Evolutionary conservation across 2,113 vertebrate species (phyloP), one percentile per base, ranked within the genome.

Genomic region (Pseudorhombus dupliciocellatus): DNA sequence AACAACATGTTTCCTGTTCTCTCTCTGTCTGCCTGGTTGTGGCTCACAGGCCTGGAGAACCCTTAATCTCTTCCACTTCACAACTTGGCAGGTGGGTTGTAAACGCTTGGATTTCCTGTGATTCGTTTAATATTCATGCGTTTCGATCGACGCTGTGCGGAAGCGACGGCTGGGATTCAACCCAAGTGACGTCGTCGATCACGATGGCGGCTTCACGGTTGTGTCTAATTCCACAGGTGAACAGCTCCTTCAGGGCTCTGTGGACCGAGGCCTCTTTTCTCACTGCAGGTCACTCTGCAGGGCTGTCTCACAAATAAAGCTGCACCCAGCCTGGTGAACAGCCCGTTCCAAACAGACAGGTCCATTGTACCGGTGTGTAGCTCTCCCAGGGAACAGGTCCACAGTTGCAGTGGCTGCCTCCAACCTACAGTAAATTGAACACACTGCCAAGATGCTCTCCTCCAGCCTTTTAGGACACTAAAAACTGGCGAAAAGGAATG

Each of bases 401-500:
- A 1, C 15, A 48, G 57, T 18, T 56, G 48, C 65, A 46, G n/a
- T 2, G 63, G 69, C 64, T 76, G 50, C 75, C 72, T 71, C 7
- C 28, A 59, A 46, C 26, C 61, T 57, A 28, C 53, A 22, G 34
- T 69, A 40, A 65, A 68, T 62, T 75, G 53, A 66, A 71, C 54
- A 28, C 60, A 40, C 60, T 12, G n/a, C 57, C 64, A 78, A 76
- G 64, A 80, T 59, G 77, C 46, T 70, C 18, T 80, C 64, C 53
- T 55, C 11, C 25, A 5, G 7, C 62, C 53, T 59, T 55, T 69
- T 54, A 58, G 50, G 65, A 20, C 20, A 63, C 60, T 65, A 46
- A 67, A 44, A 20, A 73, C 54, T 58, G 61, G 59, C 40, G 34
- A 44, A 56, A 72, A 70, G 46, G 16, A 56, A 57, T 22, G 50